These are phyloP conservation scores for Heliconius ethilla DNA, from an alignment of 2,888 invertebrate genomes.

Conservation along the genomic window DNA sequence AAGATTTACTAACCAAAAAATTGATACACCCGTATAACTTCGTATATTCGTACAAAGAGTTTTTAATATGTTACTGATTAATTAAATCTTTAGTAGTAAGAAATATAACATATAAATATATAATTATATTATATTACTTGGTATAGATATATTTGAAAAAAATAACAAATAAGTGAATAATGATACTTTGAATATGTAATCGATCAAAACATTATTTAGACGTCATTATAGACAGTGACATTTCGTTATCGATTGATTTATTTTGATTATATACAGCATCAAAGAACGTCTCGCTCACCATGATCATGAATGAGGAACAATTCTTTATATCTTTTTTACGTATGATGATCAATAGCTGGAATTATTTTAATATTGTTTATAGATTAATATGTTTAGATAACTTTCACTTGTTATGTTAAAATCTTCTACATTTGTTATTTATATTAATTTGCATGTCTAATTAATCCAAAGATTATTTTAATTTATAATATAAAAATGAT, in stretches of 20 bases:
- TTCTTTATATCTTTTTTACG: not conserved
- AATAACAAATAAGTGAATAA: slow-evolving; percentile 8
- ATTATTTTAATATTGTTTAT: not conserved
- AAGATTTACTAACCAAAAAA: too few relatives aligned
- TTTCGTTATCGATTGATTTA: not conserved
- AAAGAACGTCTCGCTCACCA: not conserved
- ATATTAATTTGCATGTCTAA: not conserved
- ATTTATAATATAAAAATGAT: not conserved
- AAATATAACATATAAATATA: too few relatives aligned
- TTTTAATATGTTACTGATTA: too few relatives aligned
- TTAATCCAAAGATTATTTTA: not conserved
- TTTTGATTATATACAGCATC: not conserved
- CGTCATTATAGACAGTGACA: slow-evolving; percentile 22
- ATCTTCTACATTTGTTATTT: not conserved
- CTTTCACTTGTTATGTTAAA: not conserved
- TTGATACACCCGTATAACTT: too few relatives aligned
- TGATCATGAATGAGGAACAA: not conserved
- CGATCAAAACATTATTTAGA: slow-evolving; percentile 22
- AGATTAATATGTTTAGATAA: not conserved
- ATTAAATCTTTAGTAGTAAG: too few relatives aligned
- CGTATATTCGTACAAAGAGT: too few relatives aligned
- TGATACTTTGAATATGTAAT: slow-evolving; percentile 22
- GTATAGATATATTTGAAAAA: too few relatives aligned
- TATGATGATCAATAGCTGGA: not conserved
- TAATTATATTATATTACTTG: too few relatives aligned